phyloP scores from a whole-genome alignment of 2,888 invertebrate genomes.

The Autographa gamma region DNA sequence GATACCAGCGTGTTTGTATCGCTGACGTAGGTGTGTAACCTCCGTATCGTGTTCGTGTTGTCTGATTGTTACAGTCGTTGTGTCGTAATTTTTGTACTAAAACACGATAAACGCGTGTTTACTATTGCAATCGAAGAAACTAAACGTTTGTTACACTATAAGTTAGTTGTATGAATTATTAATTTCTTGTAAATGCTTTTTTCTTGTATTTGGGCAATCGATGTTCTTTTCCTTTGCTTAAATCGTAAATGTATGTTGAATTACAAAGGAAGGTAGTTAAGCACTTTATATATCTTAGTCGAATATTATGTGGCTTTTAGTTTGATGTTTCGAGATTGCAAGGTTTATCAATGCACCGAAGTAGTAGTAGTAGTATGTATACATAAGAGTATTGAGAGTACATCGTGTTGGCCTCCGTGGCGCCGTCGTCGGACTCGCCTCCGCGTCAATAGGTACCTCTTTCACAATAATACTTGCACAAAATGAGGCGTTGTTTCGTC shows the following conservation, averaged over 20 bases:
- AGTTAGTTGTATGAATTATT: conserved; percentile 12
- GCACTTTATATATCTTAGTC: conserved; percentile 34
- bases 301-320: conserved; percentile 31
- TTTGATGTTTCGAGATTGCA: conserved; percentile 31
- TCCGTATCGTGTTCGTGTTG: conserved; percentile 49
- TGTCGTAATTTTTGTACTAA: conserved; percentile 51
- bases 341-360: conserved; percentile 32
- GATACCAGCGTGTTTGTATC: conserved; percentile 42
- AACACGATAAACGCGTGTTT: conserved; percentile 47
- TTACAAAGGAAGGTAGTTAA: conserved; percentile 37
- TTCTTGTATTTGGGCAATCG: conserved; percentile 21
- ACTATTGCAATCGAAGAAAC: conserved; percentile 44
- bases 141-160: conserved; percentile 29
- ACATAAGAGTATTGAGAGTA: conserved; percentile 58
- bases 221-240: conserved; percentile 43
- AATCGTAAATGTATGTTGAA: conserved; percentile 27
- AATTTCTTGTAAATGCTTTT: conserved; percentile 14
- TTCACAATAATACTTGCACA: conserved; percentile 86
- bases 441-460: conserved; percentile 78
- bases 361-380: conserved; percentile 50
- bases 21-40: conserved; percentile 41
- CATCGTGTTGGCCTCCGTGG: conserved; percentile 70
- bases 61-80: conserved; percentile 45
- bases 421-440: conserved; percentile 72
- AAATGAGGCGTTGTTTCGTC: conserved; percentile 83